Conservation (phyloP, 2,888 invertebrate genomes). For the Camptogramma bilineatum region DNA sequence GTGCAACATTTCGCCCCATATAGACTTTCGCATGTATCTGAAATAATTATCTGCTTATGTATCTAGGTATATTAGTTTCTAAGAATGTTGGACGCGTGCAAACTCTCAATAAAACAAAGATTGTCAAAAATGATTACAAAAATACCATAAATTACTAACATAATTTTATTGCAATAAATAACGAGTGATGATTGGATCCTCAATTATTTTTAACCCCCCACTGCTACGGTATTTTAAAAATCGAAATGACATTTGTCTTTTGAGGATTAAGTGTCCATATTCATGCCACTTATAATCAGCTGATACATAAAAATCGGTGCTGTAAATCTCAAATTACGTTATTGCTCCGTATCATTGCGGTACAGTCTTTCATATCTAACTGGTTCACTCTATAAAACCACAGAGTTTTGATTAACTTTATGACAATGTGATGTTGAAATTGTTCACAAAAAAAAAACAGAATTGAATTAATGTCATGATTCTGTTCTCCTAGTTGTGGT, state of each 20-base stretch:
- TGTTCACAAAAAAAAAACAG: too few species aligned
- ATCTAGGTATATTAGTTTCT: too few species aligned
- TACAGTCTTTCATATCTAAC: constrained; percentile 1
- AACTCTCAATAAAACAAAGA: not conserved
- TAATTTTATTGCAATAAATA: constrained; percentile 36
- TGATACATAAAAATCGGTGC: constrained; percentile 50
- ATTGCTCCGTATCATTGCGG: not conserved
- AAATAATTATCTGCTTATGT: too few species aligned
- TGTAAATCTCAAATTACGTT: constrained; percentile 47
- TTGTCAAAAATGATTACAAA: not conserved
- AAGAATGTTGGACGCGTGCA: not conserved
- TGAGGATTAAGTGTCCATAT: constrained; percentile 64
- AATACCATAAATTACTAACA: constrained; percentile 3
- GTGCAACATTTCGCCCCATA: too few species aligned
- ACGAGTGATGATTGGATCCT: constrained; percentile 42
- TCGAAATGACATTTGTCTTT: constrained; percentile 63
- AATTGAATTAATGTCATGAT: too few species aligned
- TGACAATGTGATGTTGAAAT: too few species aligned
- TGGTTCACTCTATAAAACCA: not conserved
- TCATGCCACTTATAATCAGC: constrained; percentile 66
- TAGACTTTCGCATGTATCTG: too few species aligned
- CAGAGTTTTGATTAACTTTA: not conserved
- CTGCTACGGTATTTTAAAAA: constrained; percentile 53
- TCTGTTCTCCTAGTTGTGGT: too few species aligned
- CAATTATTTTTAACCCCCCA: constrained; percentile 66